A percentile compares a stretch with the other conserved stretches of the same genome.
These are phyloP conservation scores for Liposcelis brunnea DNA, from an alignment of 2,888 invertebrate species.

Conservation along the genomic window DNA sequence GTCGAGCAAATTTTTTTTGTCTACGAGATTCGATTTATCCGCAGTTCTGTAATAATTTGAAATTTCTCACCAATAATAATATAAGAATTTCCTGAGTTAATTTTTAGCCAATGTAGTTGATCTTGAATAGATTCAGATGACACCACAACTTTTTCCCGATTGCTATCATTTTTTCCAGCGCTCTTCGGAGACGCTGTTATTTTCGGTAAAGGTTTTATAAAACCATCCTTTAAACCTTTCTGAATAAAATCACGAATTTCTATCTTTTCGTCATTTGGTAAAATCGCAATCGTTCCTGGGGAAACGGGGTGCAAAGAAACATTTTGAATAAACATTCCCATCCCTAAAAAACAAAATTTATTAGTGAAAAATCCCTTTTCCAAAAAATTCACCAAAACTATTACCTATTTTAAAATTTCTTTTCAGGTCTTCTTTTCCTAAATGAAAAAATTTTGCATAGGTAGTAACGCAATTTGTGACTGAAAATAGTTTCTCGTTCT, in stretches of 20 bases:
- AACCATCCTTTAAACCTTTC: constrained; percentile 32
- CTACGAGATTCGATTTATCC: too few relatives aligned
- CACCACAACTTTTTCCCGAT: too few relatives aligned
- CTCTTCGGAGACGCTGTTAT: constrained; percentile 20
- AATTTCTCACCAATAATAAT: constrained; percentile 26
- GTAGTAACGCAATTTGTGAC: constrained; percentile 33
- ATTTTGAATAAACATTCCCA: constrained; percentile 38
- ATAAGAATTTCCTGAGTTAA: constrained; percentile 30
- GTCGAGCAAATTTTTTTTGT: too few relatives aligned
- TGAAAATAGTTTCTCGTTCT: constrained; percentile 36
- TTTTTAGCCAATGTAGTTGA: constrained; percentile 24
- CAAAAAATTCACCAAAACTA: constrained; percentile 10
- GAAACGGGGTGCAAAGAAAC: constrained; percentile 40
- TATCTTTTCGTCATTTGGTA: constrained; percentile 28
- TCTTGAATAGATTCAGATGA: background rate
- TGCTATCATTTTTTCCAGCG: background rate
- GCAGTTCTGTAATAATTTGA: too few relatives aligned
- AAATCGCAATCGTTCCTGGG: constrained; percentile 36
- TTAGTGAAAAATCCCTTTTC: background rate
- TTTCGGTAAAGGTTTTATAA: constrained; percentile 33
- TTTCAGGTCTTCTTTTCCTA: constrained; percentile 39
- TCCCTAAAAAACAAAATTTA: constrained; percentile 26
- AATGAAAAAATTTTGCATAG: constrained; percentile 39
- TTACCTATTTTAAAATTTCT: constrained; percentile 33
- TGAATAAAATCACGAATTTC: constrained; percentile 30